phyloP scores from a whole-genome alignment of 2,888 invertebrate genomes.

The Drosophila phalerata region DNA sequence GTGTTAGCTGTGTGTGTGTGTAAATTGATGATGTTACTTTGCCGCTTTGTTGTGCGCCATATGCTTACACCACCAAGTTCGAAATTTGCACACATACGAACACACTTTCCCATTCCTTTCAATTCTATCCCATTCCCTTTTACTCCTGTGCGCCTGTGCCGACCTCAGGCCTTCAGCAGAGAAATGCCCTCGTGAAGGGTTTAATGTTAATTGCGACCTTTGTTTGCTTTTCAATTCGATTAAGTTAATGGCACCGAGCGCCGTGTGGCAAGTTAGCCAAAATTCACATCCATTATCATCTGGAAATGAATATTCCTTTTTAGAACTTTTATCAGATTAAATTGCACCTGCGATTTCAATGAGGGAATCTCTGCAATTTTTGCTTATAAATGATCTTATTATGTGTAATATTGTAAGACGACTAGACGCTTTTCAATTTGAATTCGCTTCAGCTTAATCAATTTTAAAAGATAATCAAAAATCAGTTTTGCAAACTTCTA shows the following conservation, averaged over 20 bases:
- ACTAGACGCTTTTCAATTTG: neutral
- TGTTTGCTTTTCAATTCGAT: slow-evolving; percentile 72
- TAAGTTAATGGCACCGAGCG: slow-evolving; percentile 59
- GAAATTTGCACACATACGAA: slow-evolving; percentile 54
- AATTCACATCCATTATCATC: neutral
- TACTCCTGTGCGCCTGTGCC: no score
- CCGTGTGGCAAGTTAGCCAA: slow-evolving; percentile 10
- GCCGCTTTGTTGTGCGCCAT: neutral
- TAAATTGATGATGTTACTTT: neutral
- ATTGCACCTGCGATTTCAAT: slow-evolving; percentile 8
- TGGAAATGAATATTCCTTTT: neutral
- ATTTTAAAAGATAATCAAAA: neutral
- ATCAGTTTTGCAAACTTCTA: no score
- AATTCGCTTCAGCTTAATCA: neutral
- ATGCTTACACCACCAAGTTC: slow-evolving; percentile 49
- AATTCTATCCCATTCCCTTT: no score
- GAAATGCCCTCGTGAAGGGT: slow-evolving; percentile 42
- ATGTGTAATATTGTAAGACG: neutral
- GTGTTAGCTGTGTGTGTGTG: slow-evolving; percentile 14
- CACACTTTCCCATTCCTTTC: no score
- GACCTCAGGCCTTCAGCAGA: no score
- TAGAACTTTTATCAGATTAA: neutral
- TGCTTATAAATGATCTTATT: neutral
- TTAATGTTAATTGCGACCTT: slow-evolving; percentile 67
- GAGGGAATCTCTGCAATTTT: neutral